Evolutionary conservation across 2,113 vertebrate genomes (phyloP).

Genomic region (Ochotona curzoniae): DNA sequence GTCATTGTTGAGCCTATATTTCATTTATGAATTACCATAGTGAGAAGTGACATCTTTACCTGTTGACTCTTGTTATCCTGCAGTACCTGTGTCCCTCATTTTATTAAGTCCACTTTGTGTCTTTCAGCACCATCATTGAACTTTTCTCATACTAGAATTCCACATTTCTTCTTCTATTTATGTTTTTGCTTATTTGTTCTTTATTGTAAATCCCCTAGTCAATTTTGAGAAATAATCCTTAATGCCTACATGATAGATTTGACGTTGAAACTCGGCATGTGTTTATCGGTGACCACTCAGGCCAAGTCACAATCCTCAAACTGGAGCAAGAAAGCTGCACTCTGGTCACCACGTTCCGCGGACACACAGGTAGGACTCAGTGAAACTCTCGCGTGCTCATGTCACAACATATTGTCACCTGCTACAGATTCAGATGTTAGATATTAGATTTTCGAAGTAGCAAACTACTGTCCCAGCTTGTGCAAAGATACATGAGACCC

Average conservation of each 20-base stretch:
- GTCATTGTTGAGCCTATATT: slow-evolving; percentile 32
- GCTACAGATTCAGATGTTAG: background rate
- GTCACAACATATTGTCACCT: fast-evolving
- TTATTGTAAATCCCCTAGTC: slow-evolving; percentile 4
- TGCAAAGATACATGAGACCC: background rate
- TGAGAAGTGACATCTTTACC: background rate
- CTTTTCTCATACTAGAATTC: background rate
- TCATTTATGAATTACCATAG: background rate
- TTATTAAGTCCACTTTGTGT: background rate
- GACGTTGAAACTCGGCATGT: slow-evolving; percentile 98
- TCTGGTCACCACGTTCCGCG: slow-evolving; percentile 97
- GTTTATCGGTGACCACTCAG: slow-evolving; percentile 97
- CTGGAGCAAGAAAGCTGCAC: slow-evolving; percentile 97
- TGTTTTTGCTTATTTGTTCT: background rate
- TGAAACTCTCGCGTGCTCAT: background rate
- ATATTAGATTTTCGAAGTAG: background rate
- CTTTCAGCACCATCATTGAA: background rate
- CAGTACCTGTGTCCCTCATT: background rate
- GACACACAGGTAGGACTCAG: slow-evolving; percentile 92
- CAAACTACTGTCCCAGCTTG: background rate
- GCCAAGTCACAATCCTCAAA: slow-evolving; percentile 99
- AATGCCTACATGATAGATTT: slow-evolving; percentile 89
- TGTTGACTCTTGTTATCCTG: background rate
- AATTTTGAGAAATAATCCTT: slow-evolving; percentile 82
- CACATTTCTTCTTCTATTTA: background rate